These are phyloP conservation scores for Tridacna gigas DNA, from an alignment of 2,888 invertebrate species.

Conservation along the genomic window DNA sequence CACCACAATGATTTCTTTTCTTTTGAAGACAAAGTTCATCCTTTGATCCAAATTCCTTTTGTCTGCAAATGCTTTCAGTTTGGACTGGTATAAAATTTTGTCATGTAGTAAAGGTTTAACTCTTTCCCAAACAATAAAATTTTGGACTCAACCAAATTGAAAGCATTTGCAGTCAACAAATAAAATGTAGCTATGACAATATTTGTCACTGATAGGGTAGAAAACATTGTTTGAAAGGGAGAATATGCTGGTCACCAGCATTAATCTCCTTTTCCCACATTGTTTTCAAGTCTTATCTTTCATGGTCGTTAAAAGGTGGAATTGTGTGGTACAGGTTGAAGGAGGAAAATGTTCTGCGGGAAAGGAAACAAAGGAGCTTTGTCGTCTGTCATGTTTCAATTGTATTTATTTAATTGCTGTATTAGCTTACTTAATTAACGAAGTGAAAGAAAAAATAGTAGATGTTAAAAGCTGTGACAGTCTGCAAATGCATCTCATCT, in stretches of 20 bases:
- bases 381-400: constrained; percentile 18
- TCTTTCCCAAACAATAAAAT: no score
- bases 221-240: background rate
- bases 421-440: constrained; percentile 10
- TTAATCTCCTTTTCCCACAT: background rate
- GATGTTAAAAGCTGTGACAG: constrained; percentile 9
- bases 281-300: background rate
- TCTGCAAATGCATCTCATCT: constrained; percentile 16
- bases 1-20: no score
- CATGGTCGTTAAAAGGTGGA: background rate
- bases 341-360: background rate
- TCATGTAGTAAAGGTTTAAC: no score
- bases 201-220: no score
- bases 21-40: no score
- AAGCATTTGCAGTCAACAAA: no score
- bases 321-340: background rate
- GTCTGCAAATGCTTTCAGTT: no score
- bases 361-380: constrained; percentile 1
- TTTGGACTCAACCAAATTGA: no score
- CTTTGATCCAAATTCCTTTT: no score
- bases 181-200: no score
- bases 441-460: constrained; percentile 9
- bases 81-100: no score
- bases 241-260: background rate
- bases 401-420: constrained; percentile 25